A percentile compares a stretch with the other conserved stretches of the same genome.
Evolutionary conservation across 2,113 vertebrate species (phyloP).

Genomic region (Callionymus lyra): DNA sequence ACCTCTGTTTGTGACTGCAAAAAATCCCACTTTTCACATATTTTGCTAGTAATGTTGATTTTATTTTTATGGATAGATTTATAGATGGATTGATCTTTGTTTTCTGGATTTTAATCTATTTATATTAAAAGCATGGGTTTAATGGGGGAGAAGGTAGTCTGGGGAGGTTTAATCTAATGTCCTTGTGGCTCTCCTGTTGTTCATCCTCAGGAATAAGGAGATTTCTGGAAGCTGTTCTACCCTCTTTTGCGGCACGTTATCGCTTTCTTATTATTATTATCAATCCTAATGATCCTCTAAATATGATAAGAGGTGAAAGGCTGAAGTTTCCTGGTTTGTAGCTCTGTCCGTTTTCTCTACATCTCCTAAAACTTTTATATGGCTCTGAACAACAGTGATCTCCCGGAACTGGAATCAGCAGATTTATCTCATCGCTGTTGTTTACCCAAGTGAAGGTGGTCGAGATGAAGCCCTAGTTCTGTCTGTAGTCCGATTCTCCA

Average conservation of each 20-base stretch:
- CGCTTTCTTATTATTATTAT: too few relatives aligned
- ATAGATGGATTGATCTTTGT: conserved; percentile 10
- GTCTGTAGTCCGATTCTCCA: conserved; percentile 14
- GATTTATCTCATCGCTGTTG: conserved; percentile 45
- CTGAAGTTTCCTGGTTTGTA: conserved; percentile 47
- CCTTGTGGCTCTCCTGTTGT: conserved; percentile 37
- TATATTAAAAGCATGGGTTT: conserved; percentile 34
- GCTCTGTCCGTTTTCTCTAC: conserved; percentile 35
- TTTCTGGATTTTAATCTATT: conserved; percentile 29
- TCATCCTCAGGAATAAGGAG: conserved; percentile 47
- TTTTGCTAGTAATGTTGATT: conserved; percentile 18
- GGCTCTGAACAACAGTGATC: conserved; percentile 39
- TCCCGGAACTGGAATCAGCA: conserved; percentile 41
- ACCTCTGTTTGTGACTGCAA: conserved; percentile 39
- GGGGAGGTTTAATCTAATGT: conserved; percentile 45
- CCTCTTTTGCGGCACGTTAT: conserved; percentile 37
- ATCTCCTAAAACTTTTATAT: conserved; percentile 53
- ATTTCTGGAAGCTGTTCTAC: conserved; percentile 25
- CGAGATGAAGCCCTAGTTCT: conserved; percentile 29
- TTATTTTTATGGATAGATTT: too few relatives aligned
- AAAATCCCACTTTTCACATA: conserved; percentile 16
- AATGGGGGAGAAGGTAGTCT: conserved; percentile 7
- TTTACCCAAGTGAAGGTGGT: conserved; percentile 53
- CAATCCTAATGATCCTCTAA: conserved; percentile 63
- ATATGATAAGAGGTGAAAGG: conserved; percentile 62